Base-by-base conservation (phyloP, 2,113 vertebrate genomes). In the Corvus hawaiiensis region DNA sequence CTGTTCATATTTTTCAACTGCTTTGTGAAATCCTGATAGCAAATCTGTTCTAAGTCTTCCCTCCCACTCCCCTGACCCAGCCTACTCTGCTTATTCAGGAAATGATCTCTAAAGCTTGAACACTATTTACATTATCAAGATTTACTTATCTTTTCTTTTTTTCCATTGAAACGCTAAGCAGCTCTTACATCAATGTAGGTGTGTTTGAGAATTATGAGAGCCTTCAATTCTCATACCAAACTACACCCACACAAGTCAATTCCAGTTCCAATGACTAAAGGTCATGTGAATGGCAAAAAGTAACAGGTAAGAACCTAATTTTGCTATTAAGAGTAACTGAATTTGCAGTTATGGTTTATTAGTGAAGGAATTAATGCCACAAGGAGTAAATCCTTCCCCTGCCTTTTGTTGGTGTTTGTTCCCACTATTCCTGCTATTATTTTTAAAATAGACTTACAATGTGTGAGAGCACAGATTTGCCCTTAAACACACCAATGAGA, bases 201-300 rank as follows among this genome's bases (percentile, higher is more conserved):
- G 97, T 97, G 97, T 97, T 97, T 98, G 97, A 97, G 95, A 97
- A 97, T 96, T 97, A 97, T 96, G 96, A 97, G 96, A 96, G 86
- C 90, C 93, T 96, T 94, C 90, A 95, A 86, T 98, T 97, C 96
- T 97, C 98, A 98, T 98, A 97, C 97, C 98, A 97, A 97, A 97
- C 97, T 97, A 97, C 98, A 97, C 98, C 98, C 98, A 98, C 98
- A 94, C 97, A 97, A 97, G 96, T 96, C 96, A 96, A 93, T 97
- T 98, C 96, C 90, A 97, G 97, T 98, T 96, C 95, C 97, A 97
- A 74, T 95, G 95, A 94, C 90, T 96, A 98, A 97, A 97, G 95
- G 91, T 97, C 97, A 97, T 94, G 92, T 90, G 90, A 95, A 97
- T 95, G 79, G 95, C 83, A 97, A 96, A 97, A 94, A 97, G 89